Conservation (phyloP, 2,797 vertebrate species). For the Premnoplex brunnescens region DNA sequence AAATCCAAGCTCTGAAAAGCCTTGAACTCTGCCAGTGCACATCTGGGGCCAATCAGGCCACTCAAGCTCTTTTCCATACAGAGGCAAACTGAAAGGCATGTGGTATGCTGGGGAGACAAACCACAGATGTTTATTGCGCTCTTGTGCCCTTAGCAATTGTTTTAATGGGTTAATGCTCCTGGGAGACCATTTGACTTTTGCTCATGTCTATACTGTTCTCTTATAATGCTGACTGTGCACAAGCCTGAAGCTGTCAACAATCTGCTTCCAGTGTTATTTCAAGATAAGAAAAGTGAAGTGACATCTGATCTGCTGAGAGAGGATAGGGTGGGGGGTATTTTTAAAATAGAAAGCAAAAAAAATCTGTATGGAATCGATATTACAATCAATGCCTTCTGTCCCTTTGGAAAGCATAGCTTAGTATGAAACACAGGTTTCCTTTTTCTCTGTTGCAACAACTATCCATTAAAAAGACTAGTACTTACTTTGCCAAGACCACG, state of each 20-base stretch:
- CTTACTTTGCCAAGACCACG: conserved; percentile 34
- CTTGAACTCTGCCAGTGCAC: not conserved
- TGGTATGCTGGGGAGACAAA: conserved; percentile 33
- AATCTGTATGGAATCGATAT: conserved; percentile 40
- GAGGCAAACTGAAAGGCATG: not conserved
- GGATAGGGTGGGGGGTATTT: not conserved
- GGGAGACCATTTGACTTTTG: conserved; percentile 70
- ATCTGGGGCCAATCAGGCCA: conserved; percentile 20
- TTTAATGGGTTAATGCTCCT: conserved; percentile 70
- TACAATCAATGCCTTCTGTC: conserved; percentile 6
- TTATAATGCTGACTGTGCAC: conserved; percentile 62
- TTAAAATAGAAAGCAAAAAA: conserved; percentile 43
- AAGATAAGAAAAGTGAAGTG: conserved; percentile 51
- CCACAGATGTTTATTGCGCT: conserved; percentile 53
- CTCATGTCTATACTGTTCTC: conserved; percentile 50
- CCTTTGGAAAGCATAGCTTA: conserved; percentile 2
- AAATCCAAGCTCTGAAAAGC: not conserved
- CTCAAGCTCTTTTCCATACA: conserved; percentile 20
- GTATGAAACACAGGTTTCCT: not conserved
- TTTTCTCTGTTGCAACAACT: not conserved
- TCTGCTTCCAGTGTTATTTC: conserved; percentile 50
- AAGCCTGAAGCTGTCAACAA: conserved; percentile 60
- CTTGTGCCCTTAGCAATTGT: conserved; percentile 57
- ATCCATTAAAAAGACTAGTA: conserved; percentile 29
- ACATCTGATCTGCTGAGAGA: conserved; percentile 48